phyloP scores from a whole-genome alignment of 2,797 vertebrate genomes.

The Pelodytes ibericus region DNA sequence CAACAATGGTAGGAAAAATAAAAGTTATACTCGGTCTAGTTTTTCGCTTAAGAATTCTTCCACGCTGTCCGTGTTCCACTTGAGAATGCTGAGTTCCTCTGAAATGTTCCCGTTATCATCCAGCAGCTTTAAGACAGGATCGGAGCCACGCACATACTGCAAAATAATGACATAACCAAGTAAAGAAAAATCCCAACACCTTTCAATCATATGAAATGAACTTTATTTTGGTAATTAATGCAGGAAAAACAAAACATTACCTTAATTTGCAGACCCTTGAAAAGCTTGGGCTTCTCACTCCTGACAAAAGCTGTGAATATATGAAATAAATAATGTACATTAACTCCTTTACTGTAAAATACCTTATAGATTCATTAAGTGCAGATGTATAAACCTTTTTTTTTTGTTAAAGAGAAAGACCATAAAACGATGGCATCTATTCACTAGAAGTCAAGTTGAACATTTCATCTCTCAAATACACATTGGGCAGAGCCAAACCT shows the following conservation, averaged over 20 bases:
- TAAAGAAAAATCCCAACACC: neutral
- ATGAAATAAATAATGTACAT: conserved; percentile 49
- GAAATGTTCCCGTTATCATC: conserved; percentile 97
- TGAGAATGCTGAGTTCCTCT: conserved; percentile 98
- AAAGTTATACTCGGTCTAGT: conserved; percentile 84
- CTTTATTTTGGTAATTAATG: neutral
- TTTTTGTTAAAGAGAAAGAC: too few species aligned
- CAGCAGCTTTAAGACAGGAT: conserved; percentile 97
- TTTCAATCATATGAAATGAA: neutral
- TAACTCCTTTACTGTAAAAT: too few species aligned
- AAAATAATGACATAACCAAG: conserved; percentile 18
- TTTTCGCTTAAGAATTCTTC: conserved; percentile 98
- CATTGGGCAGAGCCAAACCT: too few species aligned
- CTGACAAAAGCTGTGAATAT: conserved; percentile 91
- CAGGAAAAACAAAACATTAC: conserved; percentile 65
- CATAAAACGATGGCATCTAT: too few species aligned
- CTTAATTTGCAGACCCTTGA: conserved; percentile 98
- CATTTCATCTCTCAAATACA: too few species aligned
- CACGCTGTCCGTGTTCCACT: conserved; percentile 98
- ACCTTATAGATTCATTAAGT: too few species aligned
- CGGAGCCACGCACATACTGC: conserved; percentile 95
- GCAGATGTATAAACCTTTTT: too few species aligned
- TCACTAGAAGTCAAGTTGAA: too few species aligned
- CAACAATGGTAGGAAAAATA: neutral
- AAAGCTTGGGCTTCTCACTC: conserved; percentile 97